These are phyloP conservation scores for Acanthosoma haemorrhoidale DNA, from an alignment of 2,888 invertebrate species.

Conservation along the genomic window DNA sequence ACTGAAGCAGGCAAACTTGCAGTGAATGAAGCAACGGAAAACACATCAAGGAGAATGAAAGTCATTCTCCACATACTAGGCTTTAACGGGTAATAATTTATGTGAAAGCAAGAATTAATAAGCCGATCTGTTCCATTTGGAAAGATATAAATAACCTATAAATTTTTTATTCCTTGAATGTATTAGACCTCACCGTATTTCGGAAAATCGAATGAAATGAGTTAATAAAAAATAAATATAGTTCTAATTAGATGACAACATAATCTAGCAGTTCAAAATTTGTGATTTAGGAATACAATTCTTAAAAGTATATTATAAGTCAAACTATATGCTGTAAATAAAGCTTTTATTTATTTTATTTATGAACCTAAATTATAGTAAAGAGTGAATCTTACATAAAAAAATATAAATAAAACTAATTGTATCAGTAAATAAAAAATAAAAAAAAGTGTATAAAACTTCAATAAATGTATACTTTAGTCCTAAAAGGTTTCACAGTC, in stretches of 20 bases:
- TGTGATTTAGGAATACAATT: not conserved
- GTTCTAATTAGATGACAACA: not conserved
- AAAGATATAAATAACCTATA: not conserved
- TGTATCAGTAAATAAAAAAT: too few relatives aligned
- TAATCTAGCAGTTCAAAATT: not conserved
- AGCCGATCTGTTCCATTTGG: not conserved
- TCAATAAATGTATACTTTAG: not conserved
- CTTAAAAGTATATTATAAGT: too few relatives aligned
- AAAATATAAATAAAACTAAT: too few relatives aligned
- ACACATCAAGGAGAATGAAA: not conserved
- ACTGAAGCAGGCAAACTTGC: constrained; percentile 34
- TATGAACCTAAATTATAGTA: constrained; percentile 1
- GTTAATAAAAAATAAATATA: not conserved
- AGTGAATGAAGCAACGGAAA: constrained; percentile 28
- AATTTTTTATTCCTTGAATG: not conserved
- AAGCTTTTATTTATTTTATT: constrained; percentile 21
- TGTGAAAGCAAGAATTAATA: not conserved
- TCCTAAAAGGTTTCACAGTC: not conserved
- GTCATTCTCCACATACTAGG: not conserved
- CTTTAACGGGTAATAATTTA: constrained; percentile 19
- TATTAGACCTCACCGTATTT: not conserved
- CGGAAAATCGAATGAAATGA: not conserved
- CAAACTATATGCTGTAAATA: constrained; percentile 10
- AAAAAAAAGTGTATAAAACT: not conserved
- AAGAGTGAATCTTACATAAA: not conserved